Evolutionary conservation across 2,888 invertebrate genomes (phyloP).

Genomic region (Ligdia adustata): DNA sequence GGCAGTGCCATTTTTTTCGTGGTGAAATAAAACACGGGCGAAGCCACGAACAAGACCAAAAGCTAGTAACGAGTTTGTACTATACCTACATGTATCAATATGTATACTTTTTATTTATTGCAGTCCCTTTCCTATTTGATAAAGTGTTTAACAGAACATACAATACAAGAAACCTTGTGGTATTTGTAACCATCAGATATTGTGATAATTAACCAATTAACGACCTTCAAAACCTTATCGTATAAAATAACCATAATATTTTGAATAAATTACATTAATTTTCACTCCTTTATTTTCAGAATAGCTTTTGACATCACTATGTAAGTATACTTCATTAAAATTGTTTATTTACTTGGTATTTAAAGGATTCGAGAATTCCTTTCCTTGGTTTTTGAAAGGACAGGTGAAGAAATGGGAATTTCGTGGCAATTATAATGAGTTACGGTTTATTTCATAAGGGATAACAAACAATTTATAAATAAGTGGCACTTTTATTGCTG

Average conservation of each 20-base stretch:
- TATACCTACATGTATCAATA: too few species aligned
- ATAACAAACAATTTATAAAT: too few species aligned
- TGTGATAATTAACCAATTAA: slow-evolving; percentile 1
- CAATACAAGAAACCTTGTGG: too few species aligned
- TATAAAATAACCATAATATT: slow-evolving; percentile 6
- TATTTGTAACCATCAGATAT: background rate
- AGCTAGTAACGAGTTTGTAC: too few species aligned
- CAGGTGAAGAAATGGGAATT: slow-evolving; percentile 22
- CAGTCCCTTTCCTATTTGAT: too few species aligned
- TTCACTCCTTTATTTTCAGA: background rate
- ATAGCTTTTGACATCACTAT: slow-evolving; percentile 2
- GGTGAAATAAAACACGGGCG: too few species aligned
- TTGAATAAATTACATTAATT: slow-evolving; percentile 2
- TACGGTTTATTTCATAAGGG: too few species aligned
- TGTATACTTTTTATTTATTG: too few species aligned
- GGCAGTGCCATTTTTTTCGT: too few species aligned
- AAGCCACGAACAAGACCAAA: too few species aligned
- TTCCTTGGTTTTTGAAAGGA: slow-evolving; percentile 3
- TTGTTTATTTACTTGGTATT: slow-evolving; percentile 22
- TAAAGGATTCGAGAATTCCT: slow-evolving; percentile 23
- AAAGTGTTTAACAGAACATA: too few species aligned
- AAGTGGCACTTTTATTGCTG: too few species aligned
- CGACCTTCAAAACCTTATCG: background rate
- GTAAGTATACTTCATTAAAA: slow-evolving; percentile 20
- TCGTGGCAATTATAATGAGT: slow-evolving; percentile 19